Percentiles rank a stretch among this genome's conserved stretches.
Evolutionary conservation across 2,797 vertebrate genomes (phyloP).

Genomic region (Manis crassicaudata): DNA sequence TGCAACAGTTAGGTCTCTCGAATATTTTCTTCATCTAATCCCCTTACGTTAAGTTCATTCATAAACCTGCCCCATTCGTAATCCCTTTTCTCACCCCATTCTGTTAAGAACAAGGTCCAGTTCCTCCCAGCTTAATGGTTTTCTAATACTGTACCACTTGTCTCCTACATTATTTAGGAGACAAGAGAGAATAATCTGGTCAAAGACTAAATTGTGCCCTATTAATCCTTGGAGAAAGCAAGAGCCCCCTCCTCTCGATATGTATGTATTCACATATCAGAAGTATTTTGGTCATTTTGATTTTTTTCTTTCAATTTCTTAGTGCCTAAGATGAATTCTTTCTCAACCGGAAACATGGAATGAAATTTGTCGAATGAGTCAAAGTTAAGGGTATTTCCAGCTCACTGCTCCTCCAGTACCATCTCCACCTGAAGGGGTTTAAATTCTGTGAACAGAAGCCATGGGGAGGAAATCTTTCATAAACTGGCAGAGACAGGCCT

Average conservation of each 20-base stretch:
- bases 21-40: background rate
- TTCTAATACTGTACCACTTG: background rate
- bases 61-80: background rate
- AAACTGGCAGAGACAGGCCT: constrained; percentile 30
- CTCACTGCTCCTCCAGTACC: background rate
- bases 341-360: background rate
- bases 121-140: background rate
- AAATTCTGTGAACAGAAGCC: constrained; percentile 41
- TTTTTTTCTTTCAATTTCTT: constrained; percentile 4
- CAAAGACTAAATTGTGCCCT: background rate
- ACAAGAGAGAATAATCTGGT: too few species aligned
- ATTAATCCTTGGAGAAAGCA: background rate
- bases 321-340: background rate
- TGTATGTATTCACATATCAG: background rate
- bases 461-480: constrained; percentile 19
- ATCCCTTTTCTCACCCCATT: background rate
- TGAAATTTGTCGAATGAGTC: background rate
- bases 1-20: background rate
- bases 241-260: background rate
- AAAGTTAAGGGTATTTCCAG: background rate
- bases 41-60: background rate
- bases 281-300: background rate
- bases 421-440: constrained; percentile 53
- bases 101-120: background rate
- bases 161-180: background rate